Evolutionary conservation across 1,140 invertebrate species (phyloP).

Genomic region (Phortica variegata): DNA sequence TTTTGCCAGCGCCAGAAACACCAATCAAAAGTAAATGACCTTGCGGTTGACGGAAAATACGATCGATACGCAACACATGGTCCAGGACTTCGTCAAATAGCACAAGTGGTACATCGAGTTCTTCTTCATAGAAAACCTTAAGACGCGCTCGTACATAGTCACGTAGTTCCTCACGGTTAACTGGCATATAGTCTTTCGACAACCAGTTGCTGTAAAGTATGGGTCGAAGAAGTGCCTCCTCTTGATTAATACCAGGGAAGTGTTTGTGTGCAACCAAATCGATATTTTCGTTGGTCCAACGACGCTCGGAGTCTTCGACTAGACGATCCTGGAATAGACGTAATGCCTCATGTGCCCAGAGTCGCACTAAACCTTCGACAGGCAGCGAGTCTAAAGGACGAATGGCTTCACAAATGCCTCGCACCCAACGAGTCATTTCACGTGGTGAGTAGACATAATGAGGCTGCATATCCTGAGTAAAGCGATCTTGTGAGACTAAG

Average conservation of each 20-base stretch:
- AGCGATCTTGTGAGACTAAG: slow-evolving; percentile 92
- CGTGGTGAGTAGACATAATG: slow-evolving; percentile 99
- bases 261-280: slow-evolving; percentile 92
- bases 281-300: slow-evolving; percentile 99
- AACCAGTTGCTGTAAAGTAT: slow-evolving; percentile 96
- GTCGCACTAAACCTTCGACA: slow-evolving; percentile 90
- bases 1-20: slow-evolving; percentile 97
- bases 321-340: slow-evolving; percentile 95
- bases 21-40: slow-evolving; percentile 96
- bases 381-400: slow-evolving; percentile 86
- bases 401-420: slow-evolving; percentile 98
- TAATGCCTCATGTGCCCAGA: slow-evolving; percentile 98
- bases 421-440: slow-evolving; percentile 99
- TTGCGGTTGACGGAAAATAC: slow-evolving; percentile 98
- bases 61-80: slow-evolving; percentile 96
- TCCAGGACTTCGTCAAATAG: slow-evolving; percentile 99
- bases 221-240: slow-evolving; percentile 83
- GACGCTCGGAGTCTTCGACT: slow-evolving; percentile 90
- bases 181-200: slow-evolving; percentile 96
- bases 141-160: slow-evolving; percentile 96
- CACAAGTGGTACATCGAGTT: slow-evolving; percentile 96
- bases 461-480: slow-evolving; percentile 99
- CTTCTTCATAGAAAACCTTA: slow-evolving; percentile 99
- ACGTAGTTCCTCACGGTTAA: slow-evolving; percentile 89
- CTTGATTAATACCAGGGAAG: slow-evolving; percentile 87